Base-by-base conservation (phyloP, 2,113 vertebrate genomes). In the Xyliphius kryptos region DNA sequence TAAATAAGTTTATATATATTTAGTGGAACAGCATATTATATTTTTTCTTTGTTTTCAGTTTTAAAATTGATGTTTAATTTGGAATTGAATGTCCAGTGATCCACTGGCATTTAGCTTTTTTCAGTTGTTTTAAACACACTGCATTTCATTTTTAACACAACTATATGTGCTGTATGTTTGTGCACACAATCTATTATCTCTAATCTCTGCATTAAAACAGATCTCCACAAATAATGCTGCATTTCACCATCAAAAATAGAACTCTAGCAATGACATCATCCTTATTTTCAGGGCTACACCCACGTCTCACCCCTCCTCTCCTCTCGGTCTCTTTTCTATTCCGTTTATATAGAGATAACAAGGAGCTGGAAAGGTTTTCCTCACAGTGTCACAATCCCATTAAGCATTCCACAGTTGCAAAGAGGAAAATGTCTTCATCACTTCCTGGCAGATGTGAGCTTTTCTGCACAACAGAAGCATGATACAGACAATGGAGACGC, bases 341-440 rank as follows among this genome's bases (percentile, higher is more conserved):
- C 65, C 62, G 57, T 22, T 69, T 68, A 56, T 66, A 49, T 11
- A 66, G 56, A 14, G 66, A 72, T 68, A 72, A 69, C 56, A 65
- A 66, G 43, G 64, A 66, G 37, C 64, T 43, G 47, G 20, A 37
- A 66, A 66, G 66, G 49, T 66, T 65, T 68, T n/a, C 56, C 66
- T 68, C 61, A 65, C 40, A 15, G 38, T 21, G 26, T 44, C 66
- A 47, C 22, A 69, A 44, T 52, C 61, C 61, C 56, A 61, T 73
- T 32, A 61, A 47, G 59, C 40, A 73, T 65, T 64, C 56, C 48
- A 58, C 41, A 46, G 66, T 22, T 37, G 56, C 60, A 15, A 60
- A 44, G 56, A 51, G 61, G 32, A 56, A 73, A 78, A 72, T 9
- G 15, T 75, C 76, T 77, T 76, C 69, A 77, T 79, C 69, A 56